Evolutionary conservation across 2,113 vertebrate genomes (phyloP), one percentile per base, ranked within the genome.

Genomic region (Carassius gibelio): DNA sequence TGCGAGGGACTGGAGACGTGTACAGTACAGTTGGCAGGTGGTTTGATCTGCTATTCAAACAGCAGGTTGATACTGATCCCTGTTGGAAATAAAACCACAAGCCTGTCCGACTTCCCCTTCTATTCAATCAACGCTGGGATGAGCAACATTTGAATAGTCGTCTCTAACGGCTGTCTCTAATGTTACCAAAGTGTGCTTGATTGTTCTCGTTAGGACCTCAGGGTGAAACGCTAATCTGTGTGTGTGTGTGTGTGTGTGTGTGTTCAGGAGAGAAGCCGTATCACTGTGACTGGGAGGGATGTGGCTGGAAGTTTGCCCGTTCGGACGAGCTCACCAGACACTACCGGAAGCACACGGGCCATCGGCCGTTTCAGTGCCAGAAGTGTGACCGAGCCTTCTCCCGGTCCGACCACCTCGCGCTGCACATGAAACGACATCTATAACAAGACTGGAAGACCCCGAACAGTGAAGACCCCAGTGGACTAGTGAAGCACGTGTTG

Each of bases 211-310:
- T 79, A 23, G 76, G 19, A 88, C 89, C 80, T 85, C 48, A 45
- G 86, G 86, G 88, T 57, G 59, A 42, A 83, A 3, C 11, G 57
- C 88, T 91, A 91, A 91, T 92, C 90, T 30, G 83, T 87, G 26
- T 30, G 30, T 30, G 30, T 89, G 72, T 88, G 26, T 90, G 26
- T 90, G 78, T 92, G 78, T 85, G 5, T 83, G 61, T 85, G 84
- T 86, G 42, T 91, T 48, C 86, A 99, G 98, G 98, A 91, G 98
- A 99, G 93, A 99, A 99, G 89, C 98, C 98, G 74, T 99, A 99
- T 93, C 97, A 98, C 94, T 99, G 98, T 94, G 98, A 99, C 92
- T 99, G 98, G 98, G 98, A 99, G 79, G 98, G 98, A 87, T 99
- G 98, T 0, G 98, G 98, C 83, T 99, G 98, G 98, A 99, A 99